Conservation (phyloP, 2,113 vertebrate species). For the Paramormyrops kingsleyae region DNA sequence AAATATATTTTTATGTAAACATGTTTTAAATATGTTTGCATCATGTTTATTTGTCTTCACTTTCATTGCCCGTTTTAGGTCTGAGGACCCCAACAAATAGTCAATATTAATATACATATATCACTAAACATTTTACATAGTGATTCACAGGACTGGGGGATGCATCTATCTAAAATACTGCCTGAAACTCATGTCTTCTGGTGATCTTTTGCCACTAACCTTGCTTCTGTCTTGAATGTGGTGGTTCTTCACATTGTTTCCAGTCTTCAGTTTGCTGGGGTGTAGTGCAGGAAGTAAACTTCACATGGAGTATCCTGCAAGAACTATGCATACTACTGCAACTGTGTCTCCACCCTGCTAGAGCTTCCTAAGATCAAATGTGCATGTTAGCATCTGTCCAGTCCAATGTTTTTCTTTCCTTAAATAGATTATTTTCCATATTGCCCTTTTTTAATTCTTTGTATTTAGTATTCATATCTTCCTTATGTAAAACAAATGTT, state of each 20-base stretch:
- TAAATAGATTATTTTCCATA: not conserved
- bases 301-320: not conserved
- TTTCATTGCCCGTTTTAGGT: not conserved
- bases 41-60: not conserved
- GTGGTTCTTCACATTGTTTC: not conserved
- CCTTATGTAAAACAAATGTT: not conserved
- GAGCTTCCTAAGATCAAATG: not conserved
- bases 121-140: not conserved
- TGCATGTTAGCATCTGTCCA: not conserved
- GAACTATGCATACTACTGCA: not conserved
- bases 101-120: not conserved
- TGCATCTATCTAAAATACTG: not conserved
- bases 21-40: not conserved
- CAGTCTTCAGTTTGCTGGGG: not conserved
- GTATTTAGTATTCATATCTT: not conserved
- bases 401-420: not conserved
- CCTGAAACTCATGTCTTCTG: not conserved
- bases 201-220: not conserved
- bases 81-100: not conserved
- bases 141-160: not conserved
- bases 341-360: not conserved
- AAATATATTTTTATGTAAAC: not conserved
- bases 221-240: not conserved
- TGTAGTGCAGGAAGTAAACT: not conserved
- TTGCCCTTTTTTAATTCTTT: not conserved